These are phyloP conservation scores for Epizoanthus stellaris DNA, from an alignment of 92 coral and sea anemone genomes.

Conservation along the genomic window DNA sequence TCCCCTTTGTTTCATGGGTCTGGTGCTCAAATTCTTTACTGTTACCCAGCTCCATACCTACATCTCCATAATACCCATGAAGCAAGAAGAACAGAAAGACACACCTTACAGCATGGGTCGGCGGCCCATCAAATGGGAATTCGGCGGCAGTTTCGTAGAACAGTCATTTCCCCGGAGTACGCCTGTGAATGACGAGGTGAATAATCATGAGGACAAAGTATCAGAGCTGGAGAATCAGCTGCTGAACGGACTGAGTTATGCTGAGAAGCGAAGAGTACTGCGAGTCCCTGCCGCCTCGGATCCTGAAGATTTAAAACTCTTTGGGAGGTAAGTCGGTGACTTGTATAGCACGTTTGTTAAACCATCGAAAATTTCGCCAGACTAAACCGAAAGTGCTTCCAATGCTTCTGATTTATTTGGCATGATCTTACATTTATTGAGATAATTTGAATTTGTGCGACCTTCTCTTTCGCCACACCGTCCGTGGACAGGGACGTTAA, in stretches of 20 bases:
- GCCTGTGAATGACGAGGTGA: constrained; percentile 51
- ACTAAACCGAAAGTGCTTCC: too few species aligned
- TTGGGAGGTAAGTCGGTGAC: constrained; percentile 69
- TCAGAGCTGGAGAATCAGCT: constrained; percentile 52
- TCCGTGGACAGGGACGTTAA: too few species aligned
- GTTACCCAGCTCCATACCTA: constrained; percentile 86
- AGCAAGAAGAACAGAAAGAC: constrained; percentile 68
- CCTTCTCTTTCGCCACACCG: too few species aligned
- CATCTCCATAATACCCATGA: constrained; percentile 81
- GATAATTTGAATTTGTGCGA: too few species aligned
- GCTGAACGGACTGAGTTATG: constrained; percentile 67
- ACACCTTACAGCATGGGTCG: constrained; percentile 44
- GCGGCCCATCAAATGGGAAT: constrained; percentile 81
- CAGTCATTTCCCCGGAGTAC: constrained; percentile 56
- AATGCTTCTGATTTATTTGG: neutral
- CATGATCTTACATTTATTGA: too few species aligned
- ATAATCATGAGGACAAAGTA: constrained; percentile 47
- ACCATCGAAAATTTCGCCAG: too few species aligned
- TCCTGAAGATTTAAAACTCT: constrained; percentile 86
- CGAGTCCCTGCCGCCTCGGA: constrained; percentile 75
- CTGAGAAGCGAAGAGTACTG: constrained; percentile 75
- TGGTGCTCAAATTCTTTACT: neutral
- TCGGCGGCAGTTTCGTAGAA: constrained; percentile 72
- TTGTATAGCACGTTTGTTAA: too few species aligned
- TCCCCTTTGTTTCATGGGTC: neutral